Base-by-base conservation (phyloP, 2,113 vertebrate species). In the Coptodon rendalli region DNA sequence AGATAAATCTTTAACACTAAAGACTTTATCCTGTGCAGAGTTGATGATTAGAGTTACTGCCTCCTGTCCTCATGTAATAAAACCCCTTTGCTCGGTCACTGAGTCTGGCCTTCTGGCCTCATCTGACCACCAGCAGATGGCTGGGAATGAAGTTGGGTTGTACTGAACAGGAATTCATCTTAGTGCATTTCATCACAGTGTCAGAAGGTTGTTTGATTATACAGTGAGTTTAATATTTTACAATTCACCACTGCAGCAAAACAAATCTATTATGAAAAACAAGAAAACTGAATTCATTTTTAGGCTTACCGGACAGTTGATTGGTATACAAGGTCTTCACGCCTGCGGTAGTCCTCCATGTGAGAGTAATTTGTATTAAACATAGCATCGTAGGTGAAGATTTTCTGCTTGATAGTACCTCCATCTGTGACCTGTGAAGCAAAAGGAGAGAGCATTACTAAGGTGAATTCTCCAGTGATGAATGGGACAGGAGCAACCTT, bases 321-420 rank as follows among this genome's bases (percentile, higher is more conserved):
- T 90, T 99, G 98, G 84, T 99, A 99, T 27, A 99, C 98, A 11
- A 99, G 96, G 61, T 99, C 98, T 82, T 99, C 98, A 9, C 98
- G 94, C 92, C 97, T 97, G 83, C 98, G 97, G 89, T 98, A 99
- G 83, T 98, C 98, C 94, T 99, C 98, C 98, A 99, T 98, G 92
- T 99, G 98, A 0, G 98, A 99, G 94, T 98, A 98, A 91, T 99
- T 99, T 95, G 98, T 99, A 91, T 98, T 99, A 94, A 99, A 99
- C 98, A 99, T 99, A 88, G 98, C 98, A 31, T 99, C 98, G 0
- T 99, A 99, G 54, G 98, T 99, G 93, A 99, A 99, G 89, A 99
- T 97, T 95, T 99, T 99, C 97, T 99, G 98, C 91, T 98, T 99
- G 95, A 99, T 99, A 91, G 98, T 98, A 48, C 98, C 98, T 1